Percentiles rank a stretch among this genome's conserved stretches.
phyloP scores from a whole-genome alignment of 2,888 invertebrate genomes.

The Synergus gifuensis region DNA sequence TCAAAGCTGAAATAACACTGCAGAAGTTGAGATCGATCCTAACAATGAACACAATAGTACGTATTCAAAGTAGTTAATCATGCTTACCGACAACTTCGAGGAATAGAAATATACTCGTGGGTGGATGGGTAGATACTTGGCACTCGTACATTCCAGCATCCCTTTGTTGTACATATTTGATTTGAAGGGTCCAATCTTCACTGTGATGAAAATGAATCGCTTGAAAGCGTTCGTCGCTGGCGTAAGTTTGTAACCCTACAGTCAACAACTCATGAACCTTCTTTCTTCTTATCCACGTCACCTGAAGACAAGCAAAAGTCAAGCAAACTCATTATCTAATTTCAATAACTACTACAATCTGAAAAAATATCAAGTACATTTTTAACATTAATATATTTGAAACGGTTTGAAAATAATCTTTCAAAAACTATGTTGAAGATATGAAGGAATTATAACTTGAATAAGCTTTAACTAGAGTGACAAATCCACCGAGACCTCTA shows the following conservation, averaged over 20 bases:
- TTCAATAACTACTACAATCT: not conserved
- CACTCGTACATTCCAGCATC: conserved; percentile 94
- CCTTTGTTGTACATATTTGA: conserved; percentile 91
- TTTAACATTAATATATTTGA: not conserved
- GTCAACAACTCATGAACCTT: conserved; percentile 87
- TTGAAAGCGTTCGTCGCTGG: conserved; percentile 92
- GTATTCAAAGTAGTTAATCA: conserved; percentile 36
- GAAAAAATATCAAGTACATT: too few relatives aligned
- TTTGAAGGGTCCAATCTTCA: conserved; percentile 96
- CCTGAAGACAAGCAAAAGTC: conserved; percentile 79
- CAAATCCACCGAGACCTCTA: conserved; percentile 2
- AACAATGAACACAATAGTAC: conserved; percentile 27
- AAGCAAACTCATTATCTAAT: not conserved
- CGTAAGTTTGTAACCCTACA: conserved; percentile 92
- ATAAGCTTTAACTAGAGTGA: conserved; percentile 33
- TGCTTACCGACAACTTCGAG: conserved; percentile 93
- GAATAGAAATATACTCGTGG: conserved; percentile 91
- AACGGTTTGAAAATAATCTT: not conserved
- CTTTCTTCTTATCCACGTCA: conserved; percentile 91
- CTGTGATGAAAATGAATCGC: conserved; percentile 92
- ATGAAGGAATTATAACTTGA: not conserved
- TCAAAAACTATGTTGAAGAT: not conserved
- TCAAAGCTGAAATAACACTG: conserved; percentile 12
- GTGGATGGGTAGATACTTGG: conserved; percentile 94
- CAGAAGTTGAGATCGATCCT: conserved; percentile 27